Evolutionary conservation across 2,113 vertebrate species (phyloP).

Genomic region (Tringa solitaria): DNA sequence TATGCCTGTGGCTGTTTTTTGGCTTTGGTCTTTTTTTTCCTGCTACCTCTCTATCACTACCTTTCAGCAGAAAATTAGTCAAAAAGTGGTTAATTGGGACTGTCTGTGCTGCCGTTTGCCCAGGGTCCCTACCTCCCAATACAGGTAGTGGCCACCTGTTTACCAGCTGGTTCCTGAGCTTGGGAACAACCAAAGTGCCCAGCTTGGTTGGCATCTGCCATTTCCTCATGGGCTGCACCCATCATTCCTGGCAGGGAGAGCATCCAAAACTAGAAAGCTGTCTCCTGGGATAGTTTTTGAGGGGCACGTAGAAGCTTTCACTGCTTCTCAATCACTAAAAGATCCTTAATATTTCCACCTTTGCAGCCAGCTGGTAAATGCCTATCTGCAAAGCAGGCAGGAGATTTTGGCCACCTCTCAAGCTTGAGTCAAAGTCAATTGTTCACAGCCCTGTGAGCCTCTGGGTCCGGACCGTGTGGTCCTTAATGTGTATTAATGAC

Average conservation of each 20-base stretch:
- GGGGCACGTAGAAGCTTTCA: not conserved
- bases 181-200: not conserved
- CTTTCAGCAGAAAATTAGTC: not conserved
- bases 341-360: not conserved
- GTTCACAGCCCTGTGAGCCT: not conserved
- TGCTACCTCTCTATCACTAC: not conserved
- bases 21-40: not conserved
- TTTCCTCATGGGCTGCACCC: not conserved
- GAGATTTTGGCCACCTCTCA: not conserved
- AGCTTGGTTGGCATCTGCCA: not conserved
- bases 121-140: not conserved
- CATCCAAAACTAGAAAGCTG: not conserved
- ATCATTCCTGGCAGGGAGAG: not conserved
- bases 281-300: not conserved
- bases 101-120: not conserved
- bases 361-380: not conserved
- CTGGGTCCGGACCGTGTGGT: not conserved
- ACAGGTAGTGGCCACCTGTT: not conserved
- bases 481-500: slow-evolving; percentile 39
- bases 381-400: not conserved
- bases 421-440: not conserved
- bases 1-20: not conserved
- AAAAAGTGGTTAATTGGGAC: not conserved
- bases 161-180: not conserved
- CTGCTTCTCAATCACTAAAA: not conserved